Base-by-base conservation (phyloP, 2,113 vertebrate species). In the Zingel zingel region DNA sequence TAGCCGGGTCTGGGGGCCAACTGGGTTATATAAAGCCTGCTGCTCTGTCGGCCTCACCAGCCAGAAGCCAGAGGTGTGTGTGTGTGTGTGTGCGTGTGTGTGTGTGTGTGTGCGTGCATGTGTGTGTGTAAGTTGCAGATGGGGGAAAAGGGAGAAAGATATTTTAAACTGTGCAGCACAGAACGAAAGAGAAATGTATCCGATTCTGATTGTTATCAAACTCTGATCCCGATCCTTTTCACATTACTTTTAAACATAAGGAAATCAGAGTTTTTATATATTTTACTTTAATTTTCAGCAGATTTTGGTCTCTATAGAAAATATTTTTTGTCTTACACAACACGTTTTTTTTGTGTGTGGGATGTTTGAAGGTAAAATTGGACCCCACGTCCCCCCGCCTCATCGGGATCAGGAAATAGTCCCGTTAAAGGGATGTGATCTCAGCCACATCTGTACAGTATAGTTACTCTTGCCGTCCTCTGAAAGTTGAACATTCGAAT, bases 21-120 rank as follows among this genome's bases (percentile, higher is more conserved):
- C 82, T 77, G 79, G 85, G 92, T 93, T 92, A 93, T 87, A 82
- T 93, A 92, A 93, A 92, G 74, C 83, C 84, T 81, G 77, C 86
- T 88, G 88, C 86, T 89, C 78, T 81, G 81, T 85, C 64, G 51
- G 69, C 63, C 86, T 87, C 81, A 88, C 79, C 84, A 89, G 84
- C 86, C 87, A 65, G 16, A 59, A 74, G 74, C 83, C 66, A 27
- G 15, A 50, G 39, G 21, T 0, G 45, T 63, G 58, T 3, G 62
- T 19, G 66, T 0, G 33, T 10, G 62, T 14, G 39, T 10, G 12
- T 39, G 21, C 54, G 47, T 12, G 23, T 48, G 15, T 74, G 43
- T 63, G 23, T 48, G 30, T 64, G 54, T 14, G 23, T 30, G 30
- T 30, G 3, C 2, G 25, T 30, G 27, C 3, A 2, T 30, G 30